Evolutionary conservation across 2,888 invertebrate species (phyloP).

Genomic region (Himalopsyche anomala): DNA sequence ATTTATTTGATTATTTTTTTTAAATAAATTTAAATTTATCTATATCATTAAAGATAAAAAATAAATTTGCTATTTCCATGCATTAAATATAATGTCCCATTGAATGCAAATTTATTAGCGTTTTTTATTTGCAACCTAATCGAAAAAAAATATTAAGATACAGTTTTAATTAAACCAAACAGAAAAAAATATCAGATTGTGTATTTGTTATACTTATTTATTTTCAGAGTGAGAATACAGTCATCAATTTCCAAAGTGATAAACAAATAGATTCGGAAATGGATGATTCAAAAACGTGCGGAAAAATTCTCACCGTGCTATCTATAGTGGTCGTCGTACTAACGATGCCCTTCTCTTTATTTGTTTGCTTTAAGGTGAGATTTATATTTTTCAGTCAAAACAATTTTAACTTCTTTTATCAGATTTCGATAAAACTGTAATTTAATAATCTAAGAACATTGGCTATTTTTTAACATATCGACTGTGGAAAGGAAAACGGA

Average conservation of each 20-base stretch:
- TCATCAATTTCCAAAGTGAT: neutral
- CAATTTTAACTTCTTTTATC: too few relatives aligned
- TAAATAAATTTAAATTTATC: too few relatives aligned
- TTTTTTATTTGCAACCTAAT: neutral
- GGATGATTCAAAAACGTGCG: constrained; percentile 85
- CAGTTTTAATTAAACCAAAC: neutral
- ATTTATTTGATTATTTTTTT: too few relatives aligned
- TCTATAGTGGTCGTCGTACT: constrained; percentile 89
- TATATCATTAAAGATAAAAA: too few relatives aligned
- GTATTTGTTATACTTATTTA: neutral
- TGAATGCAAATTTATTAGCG: neutral
- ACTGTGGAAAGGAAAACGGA: too few relatives aligned
- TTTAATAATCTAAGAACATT: too few relatives aligned
- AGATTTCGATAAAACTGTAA: too few relatives aligned
- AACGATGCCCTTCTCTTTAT: constrained; percentile 94
- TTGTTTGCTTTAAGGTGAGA: constrained; percentile 94
- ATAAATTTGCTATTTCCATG: too few relatives aligned
- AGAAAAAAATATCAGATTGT: neutral
- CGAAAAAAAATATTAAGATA: too few relatives aligned
- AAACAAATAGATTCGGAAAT: constrained; percentile 68
- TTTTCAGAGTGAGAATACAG: neutral
- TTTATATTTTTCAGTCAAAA: neutral
- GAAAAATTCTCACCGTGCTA: constrained; percentile 87
- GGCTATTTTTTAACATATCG: too few relatives aligned
- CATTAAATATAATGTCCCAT: too few relatives aligned